phyloP scores from a whole-genome alignment of 2,113 vertebrate species.

The Gracilinanus agilis region DNA sequence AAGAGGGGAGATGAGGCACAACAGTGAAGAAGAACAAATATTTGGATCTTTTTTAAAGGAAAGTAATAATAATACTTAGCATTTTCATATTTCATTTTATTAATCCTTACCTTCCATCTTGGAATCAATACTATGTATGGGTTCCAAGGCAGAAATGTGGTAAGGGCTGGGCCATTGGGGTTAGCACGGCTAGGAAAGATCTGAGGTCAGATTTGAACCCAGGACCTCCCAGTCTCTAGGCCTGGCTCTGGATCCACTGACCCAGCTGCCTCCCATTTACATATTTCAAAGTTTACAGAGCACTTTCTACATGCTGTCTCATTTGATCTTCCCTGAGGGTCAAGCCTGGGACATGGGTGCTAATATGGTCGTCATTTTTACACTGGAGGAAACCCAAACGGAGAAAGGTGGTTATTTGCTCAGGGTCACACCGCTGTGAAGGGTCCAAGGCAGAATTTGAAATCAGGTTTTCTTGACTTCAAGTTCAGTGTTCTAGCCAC shows the following conservation, averaged over 20 bases:
- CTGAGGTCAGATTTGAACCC: too few relatives aligned
- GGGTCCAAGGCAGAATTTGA: not conserved
- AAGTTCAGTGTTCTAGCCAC: not conserved
- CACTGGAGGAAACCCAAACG: not conserved
- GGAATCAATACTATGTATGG: too few relatives aligned
- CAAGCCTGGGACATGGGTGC: not conserved
- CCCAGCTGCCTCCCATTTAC: too few relatives aligned
- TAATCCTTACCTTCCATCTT: too few relatives aligned
- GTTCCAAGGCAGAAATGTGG: too few relatives aligned
- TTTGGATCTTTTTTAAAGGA: not conserved
- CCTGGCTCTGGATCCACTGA: too few relatives aligned
- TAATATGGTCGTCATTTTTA: not conserved
- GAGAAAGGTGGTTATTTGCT: not conserved
- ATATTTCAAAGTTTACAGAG: not conserved
- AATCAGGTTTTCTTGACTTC: not conserved
- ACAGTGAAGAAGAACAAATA: not conserved
- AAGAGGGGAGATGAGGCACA: not conserved
- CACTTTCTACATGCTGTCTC: not conserved
- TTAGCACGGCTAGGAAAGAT: too few relatives aligned
- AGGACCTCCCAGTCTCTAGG: too few relatives aligned
- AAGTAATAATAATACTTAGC: not conserved
- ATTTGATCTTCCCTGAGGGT: too few relatives aligned
- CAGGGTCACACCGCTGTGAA: not conserved
- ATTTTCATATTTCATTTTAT: too few relatives aligned
- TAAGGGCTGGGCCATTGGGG: too few relatives aligned